Conservation (phyloP, 2,113 vertebrate species). For the Odobenus rosmarus region DNA sequence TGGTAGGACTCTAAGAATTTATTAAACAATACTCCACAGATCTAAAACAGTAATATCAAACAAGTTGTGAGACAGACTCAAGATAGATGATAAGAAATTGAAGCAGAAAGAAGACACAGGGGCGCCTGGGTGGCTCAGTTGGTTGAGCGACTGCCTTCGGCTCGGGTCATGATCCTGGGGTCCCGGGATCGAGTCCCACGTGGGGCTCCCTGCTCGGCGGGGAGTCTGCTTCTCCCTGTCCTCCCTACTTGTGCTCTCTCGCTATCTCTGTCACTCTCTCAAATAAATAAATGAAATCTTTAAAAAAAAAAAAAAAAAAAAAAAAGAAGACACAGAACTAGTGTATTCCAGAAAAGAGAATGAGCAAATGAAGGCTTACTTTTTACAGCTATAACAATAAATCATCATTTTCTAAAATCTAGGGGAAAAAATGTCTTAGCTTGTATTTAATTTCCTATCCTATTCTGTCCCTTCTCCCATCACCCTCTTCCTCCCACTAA, state of each 20-base stretch:
- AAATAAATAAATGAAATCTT: no score
- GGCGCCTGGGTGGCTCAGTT: no score
- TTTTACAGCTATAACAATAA: background rate
- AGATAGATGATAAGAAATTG: background rate
- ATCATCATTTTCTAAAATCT: background rate
- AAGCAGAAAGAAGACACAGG: background rate
- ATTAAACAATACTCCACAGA: background rate
- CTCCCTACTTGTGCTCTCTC: no score
- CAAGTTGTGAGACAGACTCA: background rate
- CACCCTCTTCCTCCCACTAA: background rate
- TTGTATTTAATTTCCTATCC: background rate
- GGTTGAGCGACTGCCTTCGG: no score
- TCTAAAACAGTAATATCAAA: background rate
- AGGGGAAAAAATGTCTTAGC: background rate
- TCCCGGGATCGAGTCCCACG: no score
- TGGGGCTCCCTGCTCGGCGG: no score
- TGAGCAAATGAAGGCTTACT: background rate
- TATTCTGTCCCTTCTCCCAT: background rate
- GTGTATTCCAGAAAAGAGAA: background rate
- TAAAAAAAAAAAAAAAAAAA: no score
- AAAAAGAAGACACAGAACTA: background rate
- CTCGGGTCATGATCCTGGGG: no score
- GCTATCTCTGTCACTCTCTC: no score
- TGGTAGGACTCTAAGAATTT: background rate
- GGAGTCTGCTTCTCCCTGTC: no score